Conservation (phyloP, 1,140 invertebrate genomes). For the Drosophila bocqueti region DNA sequence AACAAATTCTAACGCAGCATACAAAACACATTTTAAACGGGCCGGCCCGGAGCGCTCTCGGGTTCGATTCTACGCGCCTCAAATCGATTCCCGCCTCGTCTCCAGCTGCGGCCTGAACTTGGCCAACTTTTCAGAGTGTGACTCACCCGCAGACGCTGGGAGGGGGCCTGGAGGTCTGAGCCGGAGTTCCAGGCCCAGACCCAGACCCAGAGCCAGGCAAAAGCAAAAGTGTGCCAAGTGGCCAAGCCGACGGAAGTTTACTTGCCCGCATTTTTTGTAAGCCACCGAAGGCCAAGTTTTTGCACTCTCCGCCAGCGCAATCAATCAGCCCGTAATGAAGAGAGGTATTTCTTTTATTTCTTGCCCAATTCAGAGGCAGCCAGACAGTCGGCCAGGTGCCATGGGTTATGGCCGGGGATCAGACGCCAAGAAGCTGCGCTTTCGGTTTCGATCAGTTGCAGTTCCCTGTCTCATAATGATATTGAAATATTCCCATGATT, state of each 20-base stretch:
- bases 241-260: conserved; percentile 71
- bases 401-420: conserved; percentile 48
- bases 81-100: conserved; percentile 31
- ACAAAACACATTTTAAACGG: conserved; percentile 45
- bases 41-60: conserved; percentile 5
- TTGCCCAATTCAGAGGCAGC: conserved; percentile 30
- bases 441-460: conserved; percentile 56
- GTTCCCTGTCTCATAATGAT: conserved; percentile 51
- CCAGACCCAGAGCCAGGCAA: conserved; percentile 13
- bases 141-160: conserved; percentile 11
- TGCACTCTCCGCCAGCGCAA: conserved; percentile 56
- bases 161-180: conserved; percentile 18
- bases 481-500: conserved; percentile 64
- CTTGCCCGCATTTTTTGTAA: conserved; percentile 76
- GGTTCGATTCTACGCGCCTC: conserved; percentile 11
- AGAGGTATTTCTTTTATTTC: conserved; percentile 32
- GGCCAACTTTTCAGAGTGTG: conserved; percentile 63
- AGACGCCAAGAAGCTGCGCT: conserved; percentile 23
- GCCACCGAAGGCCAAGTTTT: conserved; percentile 66
- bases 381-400: conserved; percentile 6
- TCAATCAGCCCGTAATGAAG: conserved; percentile 73
- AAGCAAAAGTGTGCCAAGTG: conserved; percentile 81
- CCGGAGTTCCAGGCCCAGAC: conserved; percentile 10
- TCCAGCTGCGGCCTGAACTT: conserved; percentile 79
- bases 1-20: conserved; percentile 78